Evolutionary conservation across 2,888 invertebrate species (phyloP).

Genomic region (Scaptomyza flava): DNA sequence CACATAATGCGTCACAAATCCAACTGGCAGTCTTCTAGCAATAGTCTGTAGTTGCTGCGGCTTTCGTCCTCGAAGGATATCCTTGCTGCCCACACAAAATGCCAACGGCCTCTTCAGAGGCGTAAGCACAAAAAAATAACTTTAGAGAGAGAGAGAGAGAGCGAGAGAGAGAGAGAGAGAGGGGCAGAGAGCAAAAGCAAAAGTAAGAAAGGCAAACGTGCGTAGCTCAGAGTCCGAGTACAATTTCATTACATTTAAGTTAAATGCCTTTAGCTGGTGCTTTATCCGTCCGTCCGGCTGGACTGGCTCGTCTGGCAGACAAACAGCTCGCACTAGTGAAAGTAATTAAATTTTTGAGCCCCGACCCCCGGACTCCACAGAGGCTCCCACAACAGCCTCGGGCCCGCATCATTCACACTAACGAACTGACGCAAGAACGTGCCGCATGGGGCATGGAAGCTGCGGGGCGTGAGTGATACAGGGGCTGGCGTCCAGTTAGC

Average conservation of each 20-base stretch:
- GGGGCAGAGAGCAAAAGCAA: constrained; percentile 4
- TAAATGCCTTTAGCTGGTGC: constrained; percentile 69
- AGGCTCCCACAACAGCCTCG: constrained; percentile 4
- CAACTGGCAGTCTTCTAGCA: constrained; percentile 17
- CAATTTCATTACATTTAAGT: constrained; percentile 75
- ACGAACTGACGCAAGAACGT: constrained; percentile 65
- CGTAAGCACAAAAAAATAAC: neutral
- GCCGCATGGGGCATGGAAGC: constrained; percentile 27
- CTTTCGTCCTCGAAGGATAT: constrained; percentile 12
- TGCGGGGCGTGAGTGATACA: neutral
- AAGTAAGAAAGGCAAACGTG: constrained; percentile 46
- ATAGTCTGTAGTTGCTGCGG: constrained; percentile 6
- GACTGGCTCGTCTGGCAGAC: constrained; percentile 49
- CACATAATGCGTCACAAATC: constrained; percentile 62
- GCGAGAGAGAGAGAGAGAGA: neutral
- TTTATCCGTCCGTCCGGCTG: constrained; percentile 17
- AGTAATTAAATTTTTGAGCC: constrained; percentile 77
- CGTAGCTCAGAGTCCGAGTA: constrained; percentile 49
- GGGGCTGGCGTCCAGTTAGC: constrained; percentile 35
- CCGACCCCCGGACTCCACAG: constrained; percentile 5
- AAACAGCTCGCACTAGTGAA: constrained; percentile 74
- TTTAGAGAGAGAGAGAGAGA: neutral
- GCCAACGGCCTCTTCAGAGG: constrained; percentile 13
- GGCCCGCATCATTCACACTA: constrained; percentile 61
- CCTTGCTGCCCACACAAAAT: constrained; percentile 17